A percentile compares a stretch with the other conserved stretches of the same genome.
Conservation (phyloP, 2,113 vertebrate genomes). For the Xyliphius kryptos region DNA sequence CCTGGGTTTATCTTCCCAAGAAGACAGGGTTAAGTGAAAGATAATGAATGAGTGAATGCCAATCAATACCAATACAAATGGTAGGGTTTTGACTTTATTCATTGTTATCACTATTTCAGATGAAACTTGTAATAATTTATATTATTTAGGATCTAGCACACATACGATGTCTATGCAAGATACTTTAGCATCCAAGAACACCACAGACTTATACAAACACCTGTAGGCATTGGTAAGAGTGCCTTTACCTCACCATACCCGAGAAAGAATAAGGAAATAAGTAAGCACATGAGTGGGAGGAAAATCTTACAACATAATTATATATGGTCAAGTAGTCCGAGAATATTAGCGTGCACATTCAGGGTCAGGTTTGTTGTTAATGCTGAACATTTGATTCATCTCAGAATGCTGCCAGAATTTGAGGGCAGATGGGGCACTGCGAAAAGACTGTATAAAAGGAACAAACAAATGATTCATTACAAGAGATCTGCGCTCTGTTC, state of each 20-base stretch:
- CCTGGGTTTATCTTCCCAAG: no score
- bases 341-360: conserved; percentile 30
- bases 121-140: neutral
- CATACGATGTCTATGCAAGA: conserved; percentile 72
- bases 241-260: conserved; percentile 70
- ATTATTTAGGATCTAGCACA: conserved; percentile 57
- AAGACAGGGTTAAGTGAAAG: no score
- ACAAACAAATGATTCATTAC: conserved; percentile 24
- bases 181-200: conserved; percentile 67
- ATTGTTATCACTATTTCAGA: neutral
- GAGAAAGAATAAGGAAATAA: neutral
- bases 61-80: no score
- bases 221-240: conserved; percentile 62
- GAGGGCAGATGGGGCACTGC: conserved; percentile 63
- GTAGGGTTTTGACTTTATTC: conserved; percentile 18
- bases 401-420: conserved; percentile 67
- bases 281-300: neutral
- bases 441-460: conserved; percentile 62
- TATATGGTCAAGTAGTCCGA: conserved; percentile 12
- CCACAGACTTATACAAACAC: conserved; percentile 57
- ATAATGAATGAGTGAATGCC: no score
- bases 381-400: conserved; percentile 49
- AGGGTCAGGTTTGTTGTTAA: conserved; percentile 36
- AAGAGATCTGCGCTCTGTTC: conserved; percentile 33
- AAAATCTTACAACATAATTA: conserved; percentile 8